phyloP scores from a whole-genome alignment of 1,140 invertebrate species.

The Heliconius hermathena region DNA sequence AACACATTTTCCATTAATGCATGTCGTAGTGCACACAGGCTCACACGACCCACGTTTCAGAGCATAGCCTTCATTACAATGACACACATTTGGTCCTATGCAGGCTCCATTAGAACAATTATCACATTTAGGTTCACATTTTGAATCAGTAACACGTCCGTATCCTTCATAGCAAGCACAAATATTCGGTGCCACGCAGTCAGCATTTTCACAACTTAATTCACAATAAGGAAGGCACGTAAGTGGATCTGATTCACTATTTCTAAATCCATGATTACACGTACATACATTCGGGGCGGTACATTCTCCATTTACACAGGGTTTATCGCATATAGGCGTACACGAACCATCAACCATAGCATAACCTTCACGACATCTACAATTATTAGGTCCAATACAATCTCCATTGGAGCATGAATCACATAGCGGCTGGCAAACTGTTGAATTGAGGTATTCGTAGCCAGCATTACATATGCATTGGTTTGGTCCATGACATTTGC shows the following conservation, averaged over 20 bases:
- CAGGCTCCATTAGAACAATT: slow-evolving; percentile 37
- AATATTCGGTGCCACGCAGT: slow-evolving; percentile 36
- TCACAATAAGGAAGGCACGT: slow-evolving; percentile 31
- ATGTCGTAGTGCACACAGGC: slow-evolving; percentile 28
- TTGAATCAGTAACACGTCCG: slow-evolving; percentile 6
- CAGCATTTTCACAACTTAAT: slow-evolving; percentile 35
- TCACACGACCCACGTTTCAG: slow-evolving; percentile 27
- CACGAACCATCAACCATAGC: slow-evolving; percentile 13
- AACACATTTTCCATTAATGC: slow-evolving; percentile 35
- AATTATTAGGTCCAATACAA: slow-evolving; percentile 29
- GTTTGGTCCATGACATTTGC: slow-evolving; percentile 2
- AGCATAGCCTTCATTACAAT: slow-evolving; percentile 33
- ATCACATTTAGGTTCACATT: slow-evolving; percentile 37
- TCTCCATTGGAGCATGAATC: slow-evolving; percentile 23
- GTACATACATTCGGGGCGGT: slow-evolving; percentile 60
- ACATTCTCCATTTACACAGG: slow-evolving; percentile 57
- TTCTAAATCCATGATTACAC: slow-evolving; percentile 54
- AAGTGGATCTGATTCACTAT: slow-evolving; percentile 1
- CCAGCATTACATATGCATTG: slow-evolving; percentile 56
- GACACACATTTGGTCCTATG: slow-evolving; percentile 31
- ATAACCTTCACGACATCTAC: slow-evolving; percentile 30
- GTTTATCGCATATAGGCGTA: not conserved
- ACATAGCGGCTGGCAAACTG: slow-evolving; percentile 26
- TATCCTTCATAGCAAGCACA: slow-evolving; percentile 38
- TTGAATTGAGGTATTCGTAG: slow-evolving; percentile 47